Base-by-base conservation (phyloP, 1,140 invertebrate genomes). In the Aphelinus atriplicis region DNA sequence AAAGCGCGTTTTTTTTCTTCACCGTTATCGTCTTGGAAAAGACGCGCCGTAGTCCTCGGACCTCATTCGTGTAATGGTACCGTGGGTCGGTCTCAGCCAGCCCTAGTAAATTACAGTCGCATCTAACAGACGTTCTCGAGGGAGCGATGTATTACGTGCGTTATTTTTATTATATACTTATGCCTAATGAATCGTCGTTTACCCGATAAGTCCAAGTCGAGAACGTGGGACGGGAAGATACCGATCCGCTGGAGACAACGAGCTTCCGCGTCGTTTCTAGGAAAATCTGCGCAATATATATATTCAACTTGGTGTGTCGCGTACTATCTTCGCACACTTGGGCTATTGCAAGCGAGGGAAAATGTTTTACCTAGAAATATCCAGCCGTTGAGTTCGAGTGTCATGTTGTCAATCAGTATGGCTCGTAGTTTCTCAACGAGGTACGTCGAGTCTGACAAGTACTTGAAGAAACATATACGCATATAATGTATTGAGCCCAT, bases 161-260 rank as follows among this genome's bases (percentile, higher is more conserved):
- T 26, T 26, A 26, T 26, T 26, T 0, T 0, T 26, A 26, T 26
- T 26, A 26, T 26, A 26, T 26, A 26, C 26, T 26, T 26, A 26
- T 26, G 26, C 26, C 26, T 26, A 26, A 26, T 26, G 26, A 26
- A 26, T 26, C 26, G 26, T 26, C 26, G 45, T 3, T 68, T 70
- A 77, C 83, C 83, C 7, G 83, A 81, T 9, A 79, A 66, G 61
- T 87, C 81, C 10, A 90, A 80, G 65, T 90, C 85, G 51, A 90
- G 79, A 3, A 88, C 87, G 57, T 90, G 89, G 3, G 89, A 88
- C 3, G 90, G 89, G 68, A 89, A 78, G 56, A 90, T 84, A 5
- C 89, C 89, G 48, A 76, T 57, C 58, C 82, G 81, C 68, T 89
- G 83, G 10, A 90, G 75, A 46, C 79, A 77, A 76, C 83, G 82